These are phyloP conservation scores for Plumapathes pennacea DNA, from an alignment of 92 coral and sea anemone species.

Conservation along the genomic window DNA sequence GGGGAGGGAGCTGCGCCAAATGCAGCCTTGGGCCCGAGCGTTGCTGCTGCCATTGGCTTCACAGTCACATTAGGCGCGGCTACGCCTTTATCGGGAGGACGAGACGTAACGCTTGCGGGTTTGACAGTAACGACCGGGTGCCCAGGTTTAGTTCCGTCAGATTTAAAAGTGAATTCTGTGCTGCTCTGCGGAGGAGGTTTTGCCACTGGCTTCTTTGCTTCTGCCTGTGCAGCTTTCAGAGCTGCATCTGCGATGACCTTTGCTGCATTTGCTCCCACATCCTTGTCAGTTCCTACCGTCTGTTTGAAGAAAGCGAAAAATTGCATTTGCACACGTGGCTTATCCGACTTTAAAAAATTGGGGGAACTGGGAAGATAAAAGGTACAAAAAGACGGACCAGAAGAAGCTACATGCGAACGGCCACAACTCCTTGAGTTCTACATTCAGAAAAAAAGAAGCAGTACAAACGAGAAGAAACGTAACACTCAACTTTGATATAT, in stretches of 20 bases:
- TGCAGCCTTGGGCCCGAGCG: conserved; percentile 30
- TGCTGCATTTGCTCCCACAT: conserved; percentile 36
- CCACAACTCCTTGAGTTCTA: too few relatives aligned
- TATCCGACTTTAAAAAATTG: too few relatives aligned
- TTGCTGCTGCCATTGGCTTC: conserved; percentile 31
- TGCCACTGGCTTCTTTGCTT: conserved; percentile 41
- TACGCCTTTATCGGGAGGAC: not conserved
- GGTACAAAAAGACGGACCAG: too few relatives aligned
- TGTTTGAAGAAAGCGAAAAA: conserved; percentile 1
- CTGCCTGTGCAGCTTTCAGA: conserved; percentile 60
- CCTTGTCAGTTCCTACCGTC: conserved; percentile 9
- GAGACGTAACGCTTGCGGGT: conserved; percentile 26
- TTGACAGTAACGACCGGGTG: conserved; percentile 45
- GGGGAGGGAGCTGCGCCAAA: not conserved
- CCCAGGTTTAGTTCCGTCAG: conserved; percentile 43
- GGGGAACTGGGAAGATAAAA: too few relatives aligned
- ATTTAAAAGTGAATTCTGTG: conserved; percentile 49
- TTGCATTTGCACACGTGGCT: not conserved
- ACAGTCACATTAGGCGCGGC: conserved; percentile 62
- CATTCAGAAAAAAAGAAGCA: too few relatives aligned
- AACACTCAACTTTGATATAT: too few relatives aligned
- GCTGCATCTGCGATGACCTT: conserved; percentile 75
- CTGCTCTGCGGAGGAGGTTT: conserved; percentile 61
- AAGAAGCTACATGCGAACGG: too few relatives aligned
- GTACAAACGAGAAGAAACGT: too few relatives aligned